Evolutionary conservation across 1,140 invertebrate genomes (phyloP).

Genomic region (Globodera ellingtonae): DNA sequence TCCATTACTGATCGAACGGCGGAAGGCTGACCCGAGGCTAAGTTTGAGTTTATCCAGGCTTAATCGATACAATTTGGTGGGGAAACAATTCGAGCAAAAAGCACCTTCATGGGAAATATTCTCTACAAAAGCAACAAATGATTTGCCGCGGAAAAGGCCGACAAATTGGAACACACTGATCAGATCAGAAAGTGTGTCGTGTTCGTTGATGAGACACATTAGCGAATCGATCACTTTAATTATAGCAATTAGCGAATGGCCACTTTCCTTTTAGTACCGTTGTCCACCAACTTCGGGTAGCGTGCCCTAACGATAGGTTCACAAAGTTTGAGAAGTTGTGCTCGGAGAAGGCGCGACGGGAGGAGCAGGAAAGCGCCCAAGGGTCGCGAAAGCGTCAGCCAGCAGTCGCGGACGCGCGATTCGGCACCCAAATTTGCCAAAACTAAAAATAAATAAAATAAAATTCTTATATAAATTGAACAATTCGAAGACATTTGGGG

Average conservation of each 20-base stretch:
- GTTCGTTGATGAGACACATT: conserved; percentile 35
- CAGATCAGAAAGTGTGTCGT: neutral
- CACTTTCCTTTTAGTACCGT: conserved; percentile 26
- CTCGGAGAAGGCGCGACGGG: conserved; percentile 32
- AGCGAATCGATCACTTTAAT: conserved; percentile 48
- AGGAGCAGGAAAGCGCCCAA: conserved; percentile 42
- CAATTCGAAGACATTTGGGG: neutral
- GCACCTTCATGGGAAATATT: conserved; percentile 53
- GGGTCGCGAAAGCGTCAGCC: conserved; percentile 40
- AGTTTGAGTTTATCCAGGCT: conserved; percentile 48
- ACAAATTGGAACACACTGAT: conserved; percentile 50
- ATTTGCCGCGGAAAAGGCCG: conserved; percentile 46
- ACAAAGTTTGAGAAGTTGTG: conserved; percentile 28
- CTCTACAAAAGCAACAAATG: conserved; percentile 46
- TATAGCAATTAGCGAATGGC: neutral
- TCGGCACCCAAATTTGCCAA: conserved; percentile 46
- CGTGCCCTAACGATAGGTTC: conserved; percentile 44
- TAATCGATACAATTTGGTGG: neutral
- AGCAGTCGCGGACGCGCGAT: conserved; percentile 45
- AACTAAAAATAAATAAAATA: conserved; percentile 26
- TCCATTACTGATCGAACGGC: conserved; percentile 47
- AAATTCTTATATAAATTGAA: too few species aligned
- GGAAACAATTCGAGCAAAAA: neutral
- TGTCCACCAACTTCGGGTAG: conserved; percentile 46
- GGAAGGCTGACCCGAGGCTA: conserved; percentile 35